Conservation (phyloP, 2,113 vertebrate genomes). For the Stigmatopora argus region DNA sequence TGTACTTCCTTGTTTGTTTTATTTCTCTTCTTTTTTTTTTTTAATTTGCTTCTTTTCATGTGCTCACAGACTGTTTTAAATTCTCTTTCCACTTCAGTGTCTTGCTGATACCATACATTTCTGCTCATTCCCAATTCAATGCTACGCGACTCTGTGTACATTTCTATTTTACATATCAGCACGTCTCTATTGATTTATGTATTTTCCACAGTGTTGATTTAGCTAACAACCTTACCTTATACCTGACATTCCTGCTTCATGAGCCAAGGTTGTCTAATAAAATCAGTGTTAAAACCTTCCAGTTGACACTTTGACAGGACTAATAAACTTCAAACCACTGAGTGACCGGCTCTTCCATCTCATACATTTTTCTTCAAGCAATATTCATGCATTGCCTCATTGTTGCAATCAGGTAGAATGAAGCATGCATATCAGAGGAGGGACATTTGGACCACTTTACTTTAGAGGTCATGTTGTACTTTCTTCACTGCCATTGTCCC, state of each 20-base stretch:
- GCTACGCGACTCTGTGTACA: slow-evolving; percentile 4
- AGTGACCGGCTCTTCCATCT: background rate
- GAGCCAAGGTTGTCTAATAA: background rate
- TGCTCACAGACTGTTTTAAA: slow-evolving; percentile 16
- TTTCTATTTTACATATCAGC: slow-evolving; percentile 25
- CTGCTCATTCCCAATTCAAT: slow-evolving; percentile 26
- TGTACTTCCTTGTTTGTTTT: slow-evolving; percentile 20
- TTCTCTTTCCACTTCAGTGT: slow-evolving; percentile 13
- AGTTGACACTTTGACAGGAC: slow-evolving; percentile 10
- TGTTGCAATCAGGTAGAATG: slow-evolving; percentile 14
- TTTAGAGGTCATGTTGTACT: slow-evolving; percentile 46
- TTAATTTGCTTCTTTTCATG: slow-evolving; percentile 8
- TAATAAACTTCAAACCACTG: background rate
- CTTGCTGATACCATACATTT: slow-evolving; percentile 11
- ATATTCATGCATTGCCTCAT: slow-evolving; percentile 34
- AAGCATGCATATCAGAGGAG: slow-evolving; percentile 14
- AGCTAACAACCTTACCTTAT: slow-evolving; percentile 5
- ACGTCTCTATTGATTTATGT: background rate
- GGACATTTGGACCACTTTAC: slow-evolving; percentile 7
- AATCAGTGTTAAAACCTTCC: slow-evolving; percentile 11
- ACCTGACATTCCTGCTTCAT: slow-evolving; percentile 1
- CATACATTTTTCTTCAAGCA: slow-evolving; percentile 40
- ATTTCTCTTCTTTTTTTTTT: background rate
- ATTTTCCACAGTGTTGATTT: slow-evolving; percentile 6
- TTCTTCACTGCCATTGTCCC: slow-evolving; percentile 57